Conservation (phyloP, 2,888 invertebrate species). For the Ptilodon capucinus region DNA sequence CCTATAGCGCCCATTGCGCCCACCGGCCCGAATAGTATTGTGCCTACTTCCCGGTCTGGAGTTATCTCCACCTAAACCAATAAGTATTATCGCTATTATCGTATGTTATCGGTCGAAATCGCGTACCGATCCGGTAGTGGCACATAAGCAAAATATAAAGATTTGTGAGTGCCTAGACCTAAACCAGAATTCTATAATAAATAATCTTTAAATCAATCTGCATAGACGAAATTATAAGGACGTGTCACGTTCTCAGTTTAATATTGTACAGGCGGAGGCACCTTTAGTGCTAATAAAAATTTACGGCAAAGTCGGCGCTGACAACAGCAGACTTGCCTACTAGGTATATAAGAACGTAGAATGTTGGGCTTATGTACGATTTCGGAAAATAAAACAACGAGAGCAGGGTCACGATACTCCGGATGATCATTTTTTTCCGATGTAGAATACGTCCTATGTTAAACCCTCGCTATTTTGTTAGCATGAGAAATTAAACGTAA, state of each 20-base stretch:
- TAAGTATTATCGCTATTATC: not conserved
- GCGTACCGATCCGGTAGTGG: no score
- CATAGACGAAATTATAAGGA: no score
- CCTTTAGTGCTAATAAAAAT: not conserved
- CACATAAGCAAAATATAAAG: no score
- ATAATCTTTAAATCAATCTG: no score
- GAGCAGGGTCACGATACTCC: not conserved
- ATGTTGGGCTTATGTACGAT: not conserved
- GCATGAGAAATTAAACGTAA: not conserved
- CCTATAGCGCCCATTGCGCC: conserved; percentile 60
- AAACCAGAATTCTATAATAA: no score
- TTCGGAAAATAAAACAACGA: not conserved
- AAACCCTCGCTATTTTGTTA: not conserved
- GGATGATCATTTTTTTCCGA: not conserved
- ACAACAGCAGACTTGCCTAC: not conserved
- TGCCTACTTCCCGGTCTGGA: conserved; percentile 76
- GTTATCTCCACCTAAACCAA: conserved; percentile 71
- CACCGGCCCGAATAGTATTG: conserved; percentile 63
- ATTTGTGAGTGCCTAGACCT: no score
- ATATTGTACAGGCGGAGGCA: not conserved
- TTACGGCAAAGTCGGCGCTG: not conserved
- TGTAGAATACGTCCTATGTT: not conserved
- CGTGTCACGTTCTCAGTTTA: not conserved
- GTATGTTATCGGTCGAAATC: no score
- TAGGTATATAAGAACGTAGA: not conserved